A percentile compares a stretch with the other conserved stretches of the same genome.
These are phyloP conservation scores for Eutrigla gurnardus DNA, from an alignment of 2,797 vertebrate species.

Conservation along the genomic window DNA sequence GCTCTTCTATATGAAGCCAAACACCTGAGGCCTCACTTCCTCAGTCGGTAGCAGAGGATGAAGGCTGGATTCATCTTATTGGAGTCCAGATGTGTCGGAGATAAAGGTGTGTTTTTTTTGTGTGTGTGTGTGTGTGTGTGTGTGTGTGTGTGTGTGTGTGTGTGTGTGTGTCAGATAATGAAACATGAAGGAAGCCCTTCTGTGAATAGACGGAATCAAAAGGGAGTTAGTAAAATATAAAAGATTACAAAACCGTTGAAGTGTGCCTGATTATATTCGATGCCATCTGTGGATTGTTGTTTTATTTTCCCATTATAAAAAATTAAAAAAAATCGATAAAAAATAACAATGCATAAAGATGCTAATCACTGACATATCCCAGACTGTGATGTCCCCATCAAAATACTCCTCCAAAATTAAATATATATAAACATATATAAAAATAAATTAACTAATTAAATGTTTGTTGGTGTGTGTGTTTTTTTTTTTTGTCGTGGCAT, in stretches of 20 bases:
- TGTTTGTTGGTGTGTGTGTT: no score
- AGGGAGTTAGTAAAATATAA: neutral
- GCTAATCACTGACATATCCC: no score
- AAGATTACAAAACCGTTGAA: neutral
- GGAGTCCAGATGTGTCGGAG: constrained; percentile 12
- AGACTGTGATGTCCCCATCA: no score
- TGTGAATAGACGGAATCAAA: neutral
- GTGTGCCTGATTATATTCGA: neutral
- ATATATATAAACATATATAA: no score
- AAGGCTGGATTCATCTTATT: constrained; percentile 23
- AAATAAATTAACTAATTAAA: no score
- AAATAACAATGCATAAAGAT: no score
- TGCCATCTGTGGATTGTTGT: neutral
- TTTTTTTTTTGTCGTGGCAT: no score
- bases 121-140: constrained; percentile 12
- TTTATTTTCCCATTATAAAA: no score
- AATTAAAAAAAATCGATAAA: no score
- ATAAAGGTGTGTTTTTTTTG: constrained; percentile 16
- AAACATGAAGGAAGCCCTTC: constrained; percentile 7
- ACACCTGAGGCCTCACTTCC: constrained; percentile 50
- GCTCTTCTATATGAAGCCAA: constrained; percentile 44
- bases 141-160: constrained; percentile 6
- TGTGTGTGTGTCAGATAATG: constrained; percentile 6
- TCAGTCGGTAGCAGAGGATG: constrained; percentile 29
- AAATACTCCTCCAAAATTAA: no score